These are phyloP conservation scores for Probosciger aterrimus DNA, from an alignment of 2,113 vertebrate species.

Conservation along the genomic window DNA sequence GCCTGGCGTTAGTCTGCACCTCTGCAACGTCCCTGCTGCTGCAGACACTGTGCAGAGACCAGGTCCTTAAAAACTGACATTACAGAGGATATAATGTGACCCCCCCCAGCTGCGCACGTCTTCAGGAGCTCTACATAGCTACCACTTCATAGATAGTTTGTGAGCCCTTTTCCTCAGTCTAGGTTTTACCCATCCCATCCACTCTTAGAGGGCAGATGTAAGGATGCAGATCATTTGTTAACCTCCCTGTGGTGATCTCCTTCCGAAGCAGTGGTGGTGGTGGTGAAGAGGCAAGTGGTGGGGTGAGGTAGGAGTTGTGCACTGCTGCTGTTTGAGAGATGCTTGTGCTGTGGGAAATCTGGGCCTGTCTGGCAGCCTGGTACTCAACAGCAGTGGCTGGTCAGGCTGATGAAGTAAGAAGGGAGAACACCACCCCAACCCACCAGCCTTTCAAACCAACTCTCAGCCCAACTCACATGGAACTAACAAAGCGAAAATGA, in stretches of 20 bases:
- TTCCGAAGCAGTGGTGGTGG: neutral
- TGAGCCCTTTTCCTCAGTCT: neutral
- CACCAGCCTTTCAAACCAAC: neutral
- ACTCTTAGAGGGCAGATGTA: neutral
- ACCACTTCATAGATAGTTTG: neutral
- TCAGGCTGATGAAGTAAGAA: neutral
- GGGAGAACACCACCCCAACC: neutral
- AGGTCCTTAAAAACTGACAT: neutral
- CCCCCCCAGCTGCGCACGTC: fast-evolving
- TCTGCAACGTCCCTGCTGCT: neutral
- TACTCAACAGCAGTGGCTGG: neutral
- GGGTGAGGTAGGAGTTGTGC: neutral
- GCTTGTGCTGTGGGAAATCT: neutral
- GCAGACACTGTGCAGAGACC: neutral
- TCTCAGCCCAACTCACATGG: neutral
- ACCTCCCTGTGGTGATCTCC: neutral
- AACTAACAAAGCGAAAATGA: neutral
- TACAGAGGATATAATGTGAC: fast-evolving
- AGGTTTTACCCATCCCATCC: neutral
- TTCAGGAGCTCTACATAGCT: neutral
- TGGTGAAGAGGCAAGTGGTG: neutral
- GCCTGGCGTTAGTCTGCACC: fast-evolving
- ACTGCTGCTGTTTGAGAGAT: neutral
- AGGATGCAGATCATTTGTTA: neutral
- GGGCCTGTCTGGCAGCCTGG: neutral